These are phyloP conservation scores for Eulemur rubriventer DNA, from an alignment of 2,797 vertebrate species.

Conservation along the genomic window DNA sequence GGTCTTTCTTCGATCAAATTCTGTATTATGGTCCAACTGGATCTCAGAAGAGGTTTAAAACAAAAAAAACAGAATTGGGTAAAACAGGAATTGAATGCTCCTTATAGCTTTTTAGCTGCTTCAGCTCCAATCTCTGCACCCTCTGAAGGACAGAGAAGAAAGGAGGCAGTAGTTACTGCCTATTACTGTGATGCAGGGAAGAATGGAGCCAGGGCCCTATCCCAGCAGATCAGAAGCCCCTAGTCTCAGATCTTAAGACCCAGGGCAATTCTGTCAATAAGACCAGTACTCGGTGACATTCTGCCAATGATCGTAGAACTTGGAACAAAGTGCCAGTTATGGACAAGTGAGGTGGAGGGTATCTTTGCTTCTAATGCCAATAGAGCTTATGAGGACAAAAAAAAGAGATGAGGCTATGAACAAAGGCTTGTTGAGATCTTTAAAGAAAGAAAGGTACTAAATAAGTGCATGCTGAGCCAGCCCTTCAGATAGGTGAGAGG, in stretches of 20 bases:
- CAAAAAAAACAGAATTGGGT: neutral
- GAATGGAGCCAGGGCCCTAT: too few relatives aligned
- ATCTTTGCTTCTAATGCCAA: neutral
- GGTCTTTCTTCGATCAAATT: neutral
- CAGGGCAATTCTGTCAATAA: neutral
- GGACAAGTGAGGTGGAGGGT: neutral
- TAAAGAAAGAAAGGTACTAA: conserved; percentile 9
- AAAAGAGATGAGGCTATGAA: neutral
- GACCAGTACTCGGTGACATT: neutral
- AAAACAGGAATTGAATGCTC: neutral
- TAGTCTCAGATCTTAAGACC: neutral
- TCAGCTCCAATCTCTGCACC: neutral
- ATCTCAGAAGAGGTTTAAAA: neutral
- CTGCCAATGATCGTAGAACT: neutral
- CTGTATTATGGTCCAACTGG: neutral
- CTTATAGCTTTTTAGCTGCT: neutral
- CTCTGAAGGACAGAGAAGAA: neutral
- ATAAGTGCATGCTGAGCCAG: neutral
- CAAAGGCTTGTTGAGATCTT: neutral
- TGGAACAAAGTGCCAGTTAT: too few relatives aligned
- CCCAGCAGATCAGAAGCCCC: neutral
- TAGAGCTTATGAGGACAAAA: neutral
- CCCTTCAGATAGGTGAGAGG: neutral
- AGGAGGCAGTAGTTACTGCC: neutral
- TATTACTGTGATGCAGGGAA: neutral